Percentiles rank a stretch among this genome's conserved stretches.
These are phyloP conservation scores for Isichthys henryi DNA, from an alignment of 2,113 vertebrate genomes.

Conservation along the genomic window DNA sequence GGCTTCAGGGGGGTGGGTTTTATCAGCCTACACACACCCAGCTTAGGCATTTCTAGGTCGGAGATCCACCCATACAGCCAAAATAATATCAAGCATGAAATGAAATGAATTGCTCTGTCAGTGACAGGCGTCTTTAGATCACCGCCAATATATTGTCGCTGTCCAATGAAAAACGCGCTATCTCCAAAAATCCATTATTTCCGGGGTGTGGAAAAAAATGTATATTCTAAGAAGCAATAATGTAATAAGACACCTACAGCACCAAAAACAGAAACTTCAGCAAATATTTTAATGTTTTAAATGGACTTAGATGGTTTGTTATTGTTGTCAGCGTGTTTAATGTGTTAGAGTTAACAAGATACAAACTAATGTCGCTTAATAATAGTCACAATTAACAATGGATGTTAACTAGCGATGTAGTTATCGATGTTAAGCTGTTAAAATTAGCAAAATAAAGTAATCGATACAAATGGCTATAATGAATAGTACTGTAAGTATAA, in stretches of 20 bases:
- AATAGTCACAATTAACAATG: too few species aligned
- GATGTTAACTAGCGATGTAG: too few species aligned
- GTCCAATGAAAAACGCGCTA: neutral
- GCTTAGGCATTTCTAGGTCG: slow-evolving; percentile 17
- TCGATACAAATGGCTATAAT: too few species aligned
- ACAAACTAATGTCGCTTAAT: too few species aligned
- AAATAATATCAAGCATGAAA: slow-evolving; percentile 35
- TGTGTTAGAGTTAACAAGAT: too few species aligned
- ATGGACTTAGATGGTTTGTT: neutral
- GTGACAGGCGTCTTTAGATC: neutral
- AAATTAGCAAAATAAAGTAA: too few species aligned
- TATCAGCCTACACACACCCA: neutral
- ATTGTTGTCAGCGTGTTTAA: neutral
- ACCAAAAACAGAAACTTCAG: neutral
- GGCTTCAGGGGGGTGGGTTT: neutral
- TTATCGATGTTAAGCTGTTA: too few species aligned
- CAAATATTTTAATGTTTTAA: neutral
- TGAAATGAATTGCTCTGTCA: slow-evolving; percentile 32
- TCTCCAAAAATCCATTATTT: neutral
- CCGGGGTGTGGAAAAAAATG: neutral
- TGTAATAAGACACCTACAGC: neutral
- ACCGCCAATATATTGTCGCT: neutral
- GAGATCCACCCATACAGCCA: slow-evolving; percentile 25
- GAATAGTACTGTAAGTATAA: too few species aligned
- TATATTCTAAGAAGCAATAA: neutral